Evolutionary conservation across 2,888 invertebrate species (phyloP), one percentile per base, ranked within the genome.

Genomic region (Epiblema foenella): DNA sequence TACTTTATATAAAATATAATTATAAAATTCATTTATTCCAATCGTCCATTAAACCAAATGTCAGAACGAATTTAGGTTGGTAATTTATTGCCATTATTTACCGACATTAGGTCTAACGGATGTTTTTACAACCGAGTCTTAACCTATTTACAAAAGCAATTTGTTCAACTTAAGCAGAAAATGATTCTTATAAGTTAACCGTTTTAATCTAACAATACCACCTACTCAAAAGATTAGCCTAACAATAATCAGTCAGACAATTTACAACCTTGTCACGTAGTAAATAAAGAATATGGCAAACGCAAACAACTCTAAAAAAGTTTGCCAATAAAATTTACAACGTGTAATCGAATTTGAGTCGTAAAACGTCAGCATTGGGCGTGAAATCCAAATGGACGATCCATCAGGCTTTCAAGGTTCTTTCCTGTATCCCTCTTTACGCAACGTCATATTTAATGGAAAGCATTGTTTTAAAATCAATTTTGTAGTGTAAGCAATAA

Each of bases 311-410:
- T 7, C 2, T 18, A 9, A 29, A 51, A 51, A 51, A 51, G 39
- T 63, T 57, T 51, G 33, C 10, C 57, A 42, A 64, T 69, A 51
- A 37, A 69, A 58, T 64, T 51, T n/a, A 5, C 18, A 37, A 15
- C n/a, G 4, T 37, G 7, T 37, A 57, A 37, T 17, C 59, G 11
- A 49, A 49, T 46, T 69, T 57, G 69, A 64, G 12, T 64, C 46
- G 49, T 64, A 69, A 54, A 37, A 11, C 20, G 29, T 24, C n/a
- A 49, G 49, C 17, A 49, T 58, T 64, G 57, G 51, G 57, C 58
- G 29, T 51, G 39, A 39, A 39, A 58, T 69, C 20, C 18, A 52
- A 49, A 15, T 15, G 12, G 18, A 52, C 10, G 24, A 63, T 4
- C 18, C 7, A 7, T 11, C 58, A 10, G 33, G 33, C 33, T 33